Evolutionary conservation across 2,888 invertebrate genomes (phyloP), one percentile per base, ranked within the genome.

Genomic region (Agrochola litura): DNA sequence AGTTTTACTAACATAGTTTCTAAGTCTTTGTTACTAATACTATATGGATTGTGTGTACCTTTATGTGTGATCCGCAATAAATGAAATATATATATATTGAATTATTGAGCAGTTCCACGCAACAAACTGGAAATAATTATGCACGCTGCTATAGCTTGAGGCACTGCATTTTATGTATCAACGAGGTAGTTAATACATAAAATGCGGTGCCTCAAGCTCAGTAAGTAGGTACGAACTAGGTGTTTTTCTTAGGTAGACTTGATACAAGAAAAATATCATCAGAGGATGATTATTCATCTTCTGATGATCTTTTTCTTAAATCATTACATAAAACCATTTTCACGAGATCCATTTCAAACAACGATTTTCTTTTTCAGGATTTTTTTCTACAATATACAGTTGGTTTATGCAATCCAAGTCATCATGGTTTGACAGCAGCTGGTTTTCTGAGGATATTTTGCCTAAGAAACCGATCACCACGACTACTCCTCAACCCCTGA

Each of bases 381-480:
- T 96, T 52, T 90, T 96, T 61, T 92, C 94, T 54, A 92, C 86
- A 69, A 89, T 96, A 73, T 95, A 95, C 83, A 91, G 93, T 69
- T 96, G 96, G 96, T 90, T 96, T 77, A 81, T 90, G 72, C 79
- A 79, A 30, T 92, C 94, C 12, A 94, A 91, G 74, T 89, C 91
- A 0, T 87, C 92, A 19, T 97, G 97, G 97, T 97, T 97, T 83
- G 93, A 92, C 65, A 94, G 92, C 61, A 92, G 93, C 77, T 97
- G 97, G 97, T 97, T 97, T 86, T 92, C 94, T 49, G 90, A 94
- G 8, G 63, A 90, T 4, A 60, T 87, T 76, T 46, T 83, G 68
- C 81, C 88, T 54, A 84, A 91, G 68, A 93, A 72, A 30, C 91
- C 92, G 1, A 87, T 92, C 1, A 93, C 95, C 0, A 93, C 96